phyloP scores from a whole-genome alignment of 2,113 vertebrate genomes.

The Strix uralensis region DNA sequence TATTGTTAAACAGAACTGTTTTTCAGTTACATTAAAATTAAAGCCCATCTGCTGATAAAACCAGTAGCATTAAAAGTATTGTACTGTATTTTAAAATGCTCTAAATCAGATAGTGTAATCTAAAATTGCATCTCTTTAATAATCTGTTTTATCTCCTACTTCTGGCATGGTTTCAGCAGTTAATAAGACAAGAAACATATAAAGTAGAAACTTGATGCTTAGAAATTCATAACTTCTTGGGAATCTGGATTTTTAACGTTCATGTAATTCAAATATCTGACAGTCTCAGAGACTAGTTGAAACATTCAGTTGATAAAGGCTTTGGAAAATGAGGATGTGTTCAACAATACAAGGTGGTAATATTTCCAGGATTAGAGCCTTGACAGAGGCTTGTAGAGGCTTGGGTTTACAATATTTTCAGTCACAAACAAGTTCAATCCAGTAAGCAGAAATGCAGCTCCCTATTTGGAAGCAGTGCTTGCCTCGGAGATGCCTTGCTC shows the following conservation, averaged over 20 bases:
- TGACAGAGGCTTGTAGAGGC: background rate
- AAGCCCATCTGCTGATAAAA: background rate
- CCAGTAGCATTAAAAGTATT: background rate
- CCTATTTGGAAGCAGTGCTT: background rate
- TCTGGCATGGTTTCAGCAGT: background rate
- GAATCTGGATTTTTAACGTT: background rate
- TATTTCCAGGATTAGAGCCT: background rate
- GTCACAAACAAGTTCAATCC: background rate
- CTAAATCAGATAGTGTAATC: conserved; percentile 2
- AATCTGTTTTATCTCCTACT: background rate
- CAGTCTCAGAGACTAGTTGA: background rate
- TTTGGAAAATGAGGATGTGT: background rate
- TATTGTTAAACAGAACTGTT: background rate
- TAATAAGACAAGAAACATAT: background rate
- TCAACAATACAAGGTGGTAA: background rate
- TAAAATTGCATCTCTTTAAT: conserved; percentile 33
- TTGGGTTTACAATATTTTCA: background rate
- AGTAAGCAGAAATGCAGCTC: background rate
- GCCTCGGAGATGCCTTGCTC: background rate
- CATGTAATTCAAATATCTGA: background rate
- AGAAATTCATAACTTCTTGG: background rate
- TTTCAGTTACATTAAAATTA: background rate
- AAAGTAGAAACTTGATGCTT: background rate
- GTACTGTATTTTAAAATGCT: background rate
- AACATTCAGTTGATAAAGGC: background rate